phyloP scores from a whole-genome alignment of 1,140 invertebrate species.

The Nomia melanderi region DNA sequence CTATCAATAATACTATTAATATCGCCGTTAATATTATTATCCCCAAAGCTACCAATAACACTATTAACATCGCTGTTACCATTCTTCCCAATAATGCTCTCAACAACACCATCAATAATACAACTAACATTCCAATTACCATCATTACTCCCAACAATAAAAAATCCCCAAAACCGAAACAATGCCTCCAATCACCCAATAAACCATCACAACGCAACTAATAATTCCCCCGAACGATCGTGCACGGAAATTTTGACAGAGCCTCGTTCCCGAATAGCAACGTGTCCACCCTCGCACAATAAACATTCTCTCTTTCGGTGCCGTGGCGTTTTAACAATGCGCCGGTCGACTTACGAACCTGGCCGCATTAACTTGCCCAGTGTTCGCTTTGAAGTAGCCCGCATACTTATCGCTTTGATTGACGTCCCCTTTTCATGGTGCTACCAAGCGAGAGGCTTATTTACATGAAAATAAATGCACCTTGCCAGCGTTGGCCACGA shows the following conservation, averaged over 20 bases:
- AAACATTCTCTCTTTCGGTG: constrained; percentile 13
- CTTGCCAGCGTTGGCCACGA: constrained; percentile 21
- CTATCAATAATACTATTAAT: too few relatives aligned
- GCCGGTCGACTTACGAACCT: constrained; percentile 33
- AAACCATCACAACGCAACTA: too few relatives aligned
- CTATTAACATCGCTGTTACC: too few relatives aligned
- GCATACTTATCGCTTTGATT: constrained; percentile 59
- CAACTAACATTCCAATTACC: too few relatives aligned
- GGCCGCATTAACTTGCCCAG: constrained; percentile 40
- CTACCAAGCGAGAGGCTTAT: constrained; percentile 45
- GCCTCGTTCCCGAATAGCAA: constrained; percentile 19
- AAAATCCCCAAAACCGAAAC: too few relatives aligned
- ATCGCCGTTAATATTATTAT: too few relatives aligned
- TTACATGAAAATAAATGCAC: constrained; percentile 60
- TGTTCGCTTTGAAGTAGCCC: constrained; percentile 53
- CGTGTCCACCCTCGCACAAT: neutral
- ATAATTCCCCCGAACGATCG: too few relatives aligned
- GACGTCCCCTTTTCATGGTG: constrained; percentile 52
- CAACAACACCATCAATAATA: too few relatives aligned
- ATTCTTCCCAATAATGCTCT: too few relatives aligned
- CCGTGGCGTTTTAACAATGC: constrained; percentile 52
- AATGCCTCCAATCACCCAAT: too few relatives aligned
- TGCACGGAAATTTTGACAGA: constrained; percentile 36
- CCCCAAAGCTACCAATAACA: too few relatives aligned
- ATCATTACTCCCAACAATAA: too few relatives aligned